phyloP scores from a whole-genome alignment of 1,140 invertebrate species.

The Hestina assimilis region DNA sequence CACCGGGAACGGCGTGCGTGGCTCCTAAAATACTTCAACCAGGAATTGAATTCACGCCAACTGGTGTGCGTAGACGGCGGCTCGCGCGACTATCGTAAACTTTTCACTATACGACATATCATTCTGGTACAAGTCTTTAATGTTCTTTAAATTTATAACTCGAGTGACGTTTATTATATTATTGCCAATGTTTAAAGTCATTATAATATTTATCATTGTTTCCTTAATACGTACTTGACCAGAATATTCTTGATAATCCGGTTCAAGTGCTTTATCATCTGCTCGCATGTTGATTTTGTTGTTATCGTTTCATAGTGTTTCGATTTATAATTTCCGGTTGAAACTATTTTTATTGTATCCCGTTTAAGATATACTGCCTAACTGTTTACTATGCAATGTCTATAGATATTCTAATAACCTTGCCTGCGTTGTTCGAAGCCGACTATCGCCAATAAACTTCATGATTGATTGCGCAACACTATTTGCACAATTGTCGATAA shows the following conservation, averaged over 20 bases:
- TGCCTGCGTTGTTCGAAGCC: slow-evolving; percentile 30
- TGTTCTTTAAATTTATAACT: slow-evolving; percentile 57
- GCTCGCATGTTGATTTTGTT: too few species aligned
- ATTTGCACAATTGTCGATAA: slow-evolving; percentile 44
- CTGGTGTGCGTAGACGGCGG: slow-evolving; percentile 71
- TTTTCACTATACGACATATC: slow-evolving; percentile 70
- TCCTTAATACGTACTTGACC: too few species aligned
- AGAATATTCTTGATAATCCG: too few species aligned
- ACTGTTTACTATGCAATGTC: slow-evolving; percentile 38
- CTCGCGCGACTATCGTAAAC: slow-evolving; percentile 62
- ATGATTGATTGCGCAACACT: slow-evolving; percentile 54
- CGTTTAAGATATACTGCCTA: slow-evolving; percentile 8
- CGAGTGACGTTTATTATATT: slow-evolving; percentile 18
- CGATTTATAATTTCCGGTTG: background rate
- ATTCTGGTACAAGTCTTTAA: slow-evolving; percentile 62
- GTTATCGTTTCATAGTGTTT: too few species aligned
- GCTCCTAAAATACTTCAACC: slow-evolving; percentile 72
- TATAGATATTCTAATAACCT: slow-evolving; percentile 56
- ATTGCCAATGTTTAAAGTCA: too few species aligned
- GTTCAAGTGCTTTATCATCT: too few species aligned
- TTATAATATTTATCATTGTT: slow-evolving; percentile 10
- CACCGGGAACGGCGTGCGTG: slow-evolving; percentile 50
- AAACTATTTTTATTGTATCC: background rate
- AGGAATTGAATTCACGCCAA: slow-evolving; percentile 74
- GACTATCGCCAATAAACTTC: slow-evolving; percentile 37